These are phyloP conservation scores for Drosophila melanosoma DNA, from an alignment of 2,888 invertebrate genomes.

Conservation along the genomic window DNA sequence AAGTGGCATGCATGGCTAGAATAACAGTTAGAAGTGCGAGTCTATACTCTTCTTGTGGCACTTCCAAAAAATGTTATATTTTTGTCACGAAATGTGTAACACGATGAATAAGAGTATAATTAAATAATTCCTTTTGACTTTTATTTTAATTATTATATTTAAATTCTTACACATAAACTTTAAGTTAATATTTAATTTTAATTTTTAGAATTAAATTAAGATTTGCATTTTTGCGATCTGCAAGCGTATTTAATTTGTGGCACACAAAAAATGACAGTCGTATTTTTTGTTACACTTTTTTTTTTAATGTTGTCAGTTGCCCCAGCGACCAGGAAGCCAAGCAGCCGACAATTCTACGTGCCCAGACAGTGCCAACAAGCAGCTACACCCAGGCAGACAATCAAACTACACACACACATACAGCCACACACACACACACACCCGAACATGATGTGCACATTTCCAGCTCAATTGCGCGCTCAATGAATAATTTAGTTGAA, in stretches of 20 bases:
- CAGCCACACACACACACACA: constrained; percentile 6
- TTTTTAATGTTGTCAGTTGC: constrained; percentile 32
- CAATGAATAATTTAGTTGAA: constrained; percentile 79
- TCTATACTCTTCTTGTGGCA: background rate
- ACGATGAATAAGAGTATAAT: background rate
- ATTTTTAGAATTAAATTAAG: background rate
- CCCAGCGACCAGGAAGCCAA: constrained; percentile 54
- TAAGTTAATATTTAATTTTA: no score
- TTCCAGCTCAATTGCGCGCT: constrained; percentile 80
- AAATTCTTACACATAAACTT: background rate
- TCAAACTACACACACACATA: constrained; percentile 41
- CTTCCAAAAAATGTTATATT: no score
- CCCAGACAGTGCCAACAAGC: constrained; percentile 43
- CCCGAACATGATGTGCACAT: constrained; percentile 52
- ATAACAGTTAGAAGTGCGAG: no score
- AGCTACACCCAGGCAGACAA: constrained; percentile 48
- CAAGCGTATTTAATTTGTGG: constrained; percentile 10
- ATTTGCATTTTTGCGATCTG: background rate
- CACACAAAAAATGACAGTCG: no score
- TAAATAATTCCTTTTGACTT: fast-evolving
- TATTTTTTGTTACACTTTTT: constrained; percentile 3
- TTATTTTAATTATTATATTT: background rate
- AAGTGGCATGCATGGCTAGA: constrained; percentile 61
- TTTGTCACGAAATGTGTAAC: background rate
- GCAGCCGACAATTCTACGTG: constrained; percentile 68